Evolutionary conservation across 2,113 vertebrate genomes (phyloP), one percentile per base, ranked within the genome.

Genomic region (Poeciliopsis prolifica): DNA sequence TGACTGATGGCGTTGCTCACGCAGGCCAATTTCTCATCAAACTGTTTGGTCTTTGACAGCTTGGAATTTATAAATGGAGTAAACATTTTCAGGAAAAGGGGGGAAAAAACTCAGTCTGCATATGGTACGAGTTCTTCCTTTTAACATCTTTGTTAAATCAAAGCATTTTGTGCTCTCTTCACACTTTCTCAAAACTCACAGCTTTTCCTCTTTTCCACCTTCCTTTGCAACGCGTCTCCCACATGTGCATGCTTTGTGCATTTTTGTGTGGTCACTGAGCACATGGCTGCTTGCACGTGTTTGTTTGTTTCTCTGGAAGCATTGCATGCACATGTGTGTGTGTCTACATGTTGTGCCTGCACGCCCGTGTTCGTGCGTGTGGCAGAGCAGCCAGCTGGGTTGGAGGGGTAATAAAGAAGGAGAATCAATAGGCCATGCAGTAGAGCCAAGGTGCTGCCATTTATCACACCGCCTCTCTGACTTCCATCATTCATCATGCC

Each of bases 351-450:
- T 22, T 29, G 82, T 91, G 94, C 87, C 92, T 62, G 77, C 26
- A 60, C 71, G 14, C 30, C 28, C 40, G 5, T 74, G 72, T 80
- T 48, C 60, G 65, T 67, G 94, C 86, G 82, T 92, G 91, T 87
- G 92, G 96, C 96, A 97, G 95, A 96, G 96, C 97, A 98, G 97
- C 95, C 97, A 99, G 98, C 97, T 99, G 97, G 97, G 97, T 96
- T 98, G 97, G 96, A 96, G 97, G 96, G 96, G 97, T 98, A 98
- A 99, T 99, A 99, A 99, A 99, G 98, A 98, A 99, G 96, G 96
- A 97, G 98, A 99, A 99, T 99, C 98, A 99, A 99, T 99, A 99
- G 98, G 97, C 96, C 98, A 99, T 99, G 98, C 97, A 98, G 95
- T 97, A 95, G 96, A 98, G 97, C 97, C 97, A 97, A 97, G 98